Conservation (phyloP, 2,797 vertebrate genomes). For the Astyanax mexicanus region DNA sequence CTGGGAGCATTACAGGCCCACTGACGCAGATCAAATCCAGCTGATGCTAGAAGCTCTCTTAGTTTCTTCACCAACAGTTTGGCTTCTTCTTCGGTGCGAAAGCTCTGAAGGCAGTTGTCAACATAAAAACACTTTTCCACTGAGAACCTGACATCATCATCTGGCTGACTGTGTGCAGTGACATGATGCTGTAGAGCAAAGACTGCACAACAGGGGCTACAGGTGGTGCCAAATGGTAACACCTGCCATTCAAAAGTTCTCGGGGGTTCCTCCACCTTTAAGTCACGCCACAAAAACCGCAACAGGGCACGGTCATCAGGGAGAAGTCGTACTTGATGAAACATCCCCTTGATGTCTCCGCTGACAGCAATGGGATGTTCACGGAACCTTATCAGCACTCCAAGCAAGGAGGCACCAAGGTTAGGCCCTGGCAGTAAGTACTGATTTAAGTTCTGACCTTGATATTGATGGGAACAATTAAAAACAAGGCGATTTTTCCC, state of each 20-base stretch:
- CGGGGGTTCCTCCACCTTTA: neutral
- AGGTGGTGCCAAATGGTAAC: neutral
- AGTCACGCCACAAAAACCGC: constrained; percentile 2
- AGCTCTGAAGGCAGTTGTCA: constrained; percentile 8
- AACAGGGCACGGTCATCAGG: neutral
- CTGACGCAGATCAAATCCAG: neutral
- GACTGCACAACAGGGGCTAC: neutral
- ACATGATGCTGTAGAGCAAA: neutral
- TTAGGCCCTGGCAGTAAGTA: neutral
- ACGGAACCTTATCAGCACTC: neutral
- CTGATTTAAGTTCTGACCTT: neutral
- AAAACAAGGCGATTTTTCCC: constrained; percentile 2
- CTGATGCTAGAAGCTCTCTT: neutral
- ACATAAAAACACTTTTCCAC: neutral
- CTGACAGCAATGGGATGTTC: constrained; percentile 1
- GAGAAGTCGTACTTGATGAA: constrained; percentile 20
- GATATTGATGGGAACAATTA: constrained; percentile 7
- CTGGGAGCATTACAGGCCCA: constrained; percentile 15
- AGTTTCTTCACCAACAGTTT: neutral
- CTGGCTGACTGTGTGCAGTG: neutral
- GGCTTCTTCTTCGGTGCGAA: neutral
- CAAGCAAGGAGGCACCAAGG: neutral
- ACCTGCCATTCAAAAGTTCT: constrained; percentile 13
- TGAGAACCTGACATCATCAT: neutral
- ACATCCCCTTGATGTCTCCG: constrained; percentile 29